Evolutionary conservation across 2,888 invertebrate species (phyloP).

Genomic region (Oeneis ivallda): DNA sequence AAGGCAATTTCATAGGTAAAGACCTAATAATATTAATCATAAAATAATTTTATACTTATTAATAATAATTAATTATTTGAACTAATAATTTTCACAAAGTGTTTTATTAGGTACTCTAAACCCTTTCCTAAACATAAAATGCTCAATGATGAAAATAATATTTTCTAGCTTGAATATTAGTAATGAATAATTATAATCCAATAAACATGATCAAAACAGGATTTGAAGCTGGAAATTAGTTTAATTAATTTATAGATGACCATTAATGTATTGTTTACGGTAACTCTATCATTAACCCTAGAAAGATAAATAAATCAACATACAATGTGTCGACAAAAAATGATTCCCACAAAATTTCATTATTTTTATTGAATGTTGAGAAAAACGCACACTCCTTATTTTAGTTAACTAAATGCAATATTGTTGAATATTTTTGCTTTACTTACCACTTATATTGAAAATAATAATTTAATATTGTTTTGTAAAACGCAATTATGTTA

Average conservation of each 20-base stretch:
- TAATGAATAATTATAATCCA: not conserved
- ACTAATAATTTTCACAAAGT: not conserved
- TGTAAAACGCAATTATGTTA: slow-evolving; percentile 40
- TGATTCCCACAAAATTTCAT: not conserved
- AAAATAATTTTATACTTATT: too few species aligned
- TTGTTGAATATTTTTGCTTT: slow-evolving; percentile 23
- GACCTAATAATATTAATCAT: too few species aligned
- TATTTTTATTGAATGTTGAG: not conserved
- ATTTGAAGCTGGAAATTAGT: too few species aligned
- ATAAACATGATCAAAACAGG: not conserved
- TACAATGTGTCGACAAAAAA: too few species aligned
- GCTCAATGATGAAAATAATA: not conserved
- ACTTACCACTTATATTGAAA: slow-evolving; percentile 1
- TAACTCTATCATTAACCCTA: too few species aligned
- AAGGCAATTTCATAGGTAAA: too few species aligned
- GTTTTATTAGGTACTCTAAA: slow-evolving; percentile 7
- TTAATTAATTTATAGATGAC: too few species aligned
- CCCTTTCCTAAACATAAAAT: not conserved
- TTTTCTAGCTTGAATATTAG: not conserved
- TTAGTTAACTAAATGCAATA: slow-evolving; percentile 1
- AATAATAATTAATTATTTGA: not conserved
- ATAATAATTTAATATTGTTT: slow-evolving; percentile 21
- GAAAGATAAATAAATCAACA: too few species aligned
- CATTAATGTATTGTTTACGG: too few species aligned
- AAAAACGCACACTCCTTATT: not conserved